Conservation (phyloP, 2,888 invertebrate genomes). For the Eubasilissa splendida region DNA sequence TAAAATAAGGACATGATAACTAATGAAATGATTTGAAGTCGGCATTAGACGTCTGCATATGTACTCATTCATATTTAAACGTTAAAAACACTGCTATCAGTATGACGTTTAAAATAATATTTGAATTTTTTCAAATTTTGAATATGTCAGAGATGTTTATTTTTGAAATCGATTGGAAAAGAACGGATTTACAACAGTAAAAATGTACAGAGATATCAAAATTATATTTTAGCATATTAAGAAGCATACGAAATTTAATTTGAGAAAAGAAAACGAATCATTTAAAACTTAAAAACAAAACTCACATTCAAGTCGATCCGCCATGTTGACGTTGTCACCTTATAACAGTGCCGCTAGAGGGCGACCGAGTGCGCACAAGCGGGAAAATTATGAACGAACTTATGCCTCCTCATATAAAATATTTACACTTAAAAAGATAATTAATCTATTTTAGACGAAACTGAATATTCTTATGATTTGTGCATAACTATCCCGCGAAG, state of each 20-base stretch:
- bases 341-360: slow-evolving; percentile 47
- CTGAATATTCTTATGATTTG: neutral
- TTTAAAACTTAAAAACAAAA: slow-evolving; percentile 66
- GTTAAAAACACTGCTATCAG: slow-evolving; percentile 48
- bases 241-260: slow-evolving; percentile 48
- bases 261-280: slow-evolving; percentile 59
- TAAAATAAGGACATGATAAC: slow-evolving; percentile 1
- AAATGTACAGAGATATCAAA: slow-evolving; percentile 21
- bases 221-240: slow-evolving; percentile 17
- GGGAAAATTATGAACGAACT: slow-evolving; percentile 46
- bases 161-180: slow-evolving; percentile 60
- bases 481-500: neutral
- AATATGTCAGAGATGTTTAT: slow-evolving; percentile 64
- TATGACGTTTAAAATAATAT: slow-evolving; percentile 59
- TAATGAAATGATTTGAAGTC: neutral
- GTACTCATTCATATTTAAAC: slow-evolving; percentile 38
- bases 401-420: neutral
- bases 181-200: slow-evolving; percentile 55
- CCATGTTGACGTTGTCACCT: slow-evolving; percentile 79
- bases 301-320: slow-evolving; percentile 86
- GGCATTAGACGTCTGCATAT: neutral
- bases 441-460: neutral
- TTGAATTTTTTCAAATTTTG: slow-evolving; percentile 75
- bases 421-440: neutral
- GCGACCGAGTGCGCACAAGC: slow-evolving; percentile 46